Conservation (phyloP, 1,140 invertebrate genomes). For the Ladona fulva region DNA sequence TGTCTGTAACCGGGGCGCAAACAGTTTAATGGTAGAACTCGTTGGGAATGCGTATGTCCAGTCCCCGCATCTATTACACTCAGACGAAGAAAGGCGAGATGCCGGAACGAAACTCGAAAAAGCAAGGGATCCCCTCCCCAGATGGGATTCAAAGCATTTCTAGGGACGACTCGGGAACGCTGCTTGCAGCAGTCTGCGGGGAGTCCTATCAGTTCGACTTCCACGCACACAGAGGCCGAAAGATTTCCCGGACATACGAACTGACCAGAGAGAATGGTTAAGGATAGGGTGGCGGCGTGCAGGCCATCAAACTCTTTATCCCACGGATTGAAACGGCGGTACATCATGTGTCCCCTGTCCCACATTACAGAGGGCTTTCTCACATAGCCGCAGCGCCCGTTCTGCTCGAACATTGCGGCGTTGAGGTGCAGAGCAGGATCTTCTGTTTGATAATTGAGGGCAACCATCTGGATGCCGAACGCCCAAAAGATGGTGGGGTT, state of each 20-base stretch:
- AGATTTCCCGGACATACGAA: constrained; percentile 73
- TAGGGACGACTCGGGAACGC: constrained; percentile 72
- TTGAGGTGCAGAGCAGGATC: constrained; percentile 81
- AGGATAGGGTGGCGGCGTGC: constrained; percentile 71
- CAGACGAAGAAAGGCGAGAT: constrained; percentile 82
- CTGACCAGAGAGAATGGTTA: constrained; percentile 86
- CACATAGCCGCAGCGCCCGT: constrained; percentile 78
- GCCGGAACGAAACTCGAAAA: constrained; percentile 53
- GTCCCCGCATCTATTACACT: constrained; percentile 77
- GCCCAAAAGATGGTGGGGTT: constrained; percentile 90
- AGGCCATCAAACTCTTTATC: constrained; percentile 89
- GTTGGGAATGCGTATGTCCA: constrained; percentile 73
- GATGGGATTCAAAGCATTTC: constrained; percentile 85
- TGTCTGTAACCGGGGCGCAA: constrained; percentile 83
- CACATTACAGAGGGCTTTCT: constrained; percentile 86
- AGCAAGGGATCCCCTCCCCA: constrained; percentile 76
- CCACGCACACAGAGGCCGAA: constrained; percentile 69
- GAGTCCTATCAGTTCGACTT: constrained; percentile 85
- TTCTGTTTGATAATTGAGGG: constrained; percentile 88
- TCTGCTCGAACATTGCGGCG: constrained; percentile 88
- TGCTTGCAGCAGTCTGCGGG: constrained; percentile 82
- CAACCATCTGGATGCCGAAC: constrained; percentile 86
- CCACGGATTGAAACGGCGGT: constrained; percentile 82
- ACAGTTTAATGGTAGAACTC: constrained; percentile 78
- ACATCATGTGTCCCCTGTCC: constrained; percentile 83